Base-by-base conservation (phyloP, 2,113 vertebrate genomes). In the Microtus richardsoni region DNA sequence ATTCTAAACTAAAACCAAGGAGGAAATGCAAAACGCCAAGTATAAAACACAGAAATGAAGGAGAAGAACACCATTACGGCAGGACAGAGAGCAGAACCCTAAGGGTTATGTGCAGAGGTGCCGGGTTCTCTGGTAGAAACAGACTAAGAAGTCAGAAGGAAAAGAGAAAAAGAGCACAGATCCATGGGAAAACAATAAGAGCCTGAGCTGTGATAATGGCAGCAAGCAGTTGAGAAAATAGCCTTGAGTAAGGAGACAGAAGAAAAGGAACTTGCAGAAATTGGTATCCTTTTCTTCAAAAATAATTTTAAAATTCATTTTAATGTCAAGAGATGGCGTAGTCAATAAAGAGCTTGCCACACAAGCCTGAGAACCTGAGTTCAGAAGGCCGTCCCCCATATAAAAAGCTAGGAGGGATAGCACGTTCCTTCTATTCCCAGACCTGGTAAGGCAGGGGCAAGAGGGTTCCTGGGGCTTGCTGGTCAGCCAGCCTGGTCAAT, bases 1-100 rank as follows among this genome's bases (percentile, higher is more conserved):
- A 85, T 21, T 33, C 30, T 44, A 74, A 84, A 16, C 24, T 85
- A 88, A 96, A 93, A 28, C 41, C 74, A 92, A 74, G 79, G 22
- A 13, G 52, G 5, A 17, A 4, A 89, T 28, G 30, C 5, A 84
- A 22, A 83, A 71, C 14, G 87, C 84, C 30, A 85, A 62, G 68
- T 62, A 44, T 54, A 84, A 91, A 14, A n/a, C 22, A 74, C 30
- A n/a, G 36, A 26, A 19, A 52, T 17, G 21, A 14, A 30, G n/a
- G 3, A 64, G 44, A n/a, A 75, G 13, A 70, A 10, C 47, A 87
- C 36, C n/a, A 88, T 24, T 26, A 2, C 10, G 14, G 22, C 44
- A 28, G 39, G n/a, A 91, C 7, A 90, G 5, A 66, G 71, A 33
- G 12, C 13, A 68, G 41, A 77, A 22, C 11, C 66, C 68, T 68